Conservation (phyloP, 2,888 invertebrate species). For the Syritta pipiens region DNA sequence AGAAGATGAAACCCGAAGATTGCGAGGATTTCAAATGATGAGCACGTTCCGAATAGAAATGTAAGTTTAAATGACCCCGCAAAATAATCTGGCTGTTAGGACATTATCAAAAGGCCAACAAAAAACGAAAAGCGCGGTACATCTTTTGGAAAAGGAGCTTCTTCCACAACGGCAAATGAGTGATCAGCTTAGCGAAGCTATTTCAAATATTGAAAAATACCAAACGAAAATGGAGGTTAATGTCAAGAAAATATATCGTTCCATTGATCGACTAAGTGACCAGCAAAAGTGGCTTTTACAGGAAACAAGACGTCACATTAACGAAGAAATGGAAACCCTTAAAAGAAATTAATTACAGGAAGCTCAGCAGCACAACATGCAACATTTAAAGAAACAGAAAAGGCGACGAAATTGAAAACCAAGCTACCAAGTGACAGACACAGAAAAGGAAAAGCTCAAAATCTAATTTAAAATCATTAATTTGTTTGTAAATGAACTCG, state of each 20-base stretch:
- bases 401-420: no score
- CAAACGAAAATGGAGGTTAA: not conserved
- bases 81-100: no score
- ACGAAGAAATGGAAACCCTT: not conserved
- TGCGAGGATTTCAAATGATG: not conserved
- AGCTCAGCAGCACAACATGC: constrained; percentile 12
- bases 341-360: not conserved
- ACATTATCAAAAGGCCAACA: no score
- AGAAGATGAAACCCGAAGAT: not conserved
- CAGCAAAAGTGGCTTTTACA: not conserved
- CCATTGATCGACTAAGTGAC: constrained; percentile 6
- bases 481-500: no score
- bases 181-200: not conserved
- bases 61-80: no score
- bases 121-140: not conserved
- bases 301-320: constrained; percentile 12
- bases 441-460: constrained; percentile 10
- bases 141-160: constrained; percentile 1
- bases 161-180: constrained; percentile 1
- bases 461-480: no score
- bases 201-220: constrained; percentile 1
- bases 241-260: constrained; percentile 6
- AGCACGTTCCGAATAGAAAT: no score
- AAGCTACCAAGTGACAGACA: no score
- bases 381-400: no score